phyloP scores from a whole-genome alignment of 2,113 vertebrate species.

The Chloebia gouldiae region DNA sequence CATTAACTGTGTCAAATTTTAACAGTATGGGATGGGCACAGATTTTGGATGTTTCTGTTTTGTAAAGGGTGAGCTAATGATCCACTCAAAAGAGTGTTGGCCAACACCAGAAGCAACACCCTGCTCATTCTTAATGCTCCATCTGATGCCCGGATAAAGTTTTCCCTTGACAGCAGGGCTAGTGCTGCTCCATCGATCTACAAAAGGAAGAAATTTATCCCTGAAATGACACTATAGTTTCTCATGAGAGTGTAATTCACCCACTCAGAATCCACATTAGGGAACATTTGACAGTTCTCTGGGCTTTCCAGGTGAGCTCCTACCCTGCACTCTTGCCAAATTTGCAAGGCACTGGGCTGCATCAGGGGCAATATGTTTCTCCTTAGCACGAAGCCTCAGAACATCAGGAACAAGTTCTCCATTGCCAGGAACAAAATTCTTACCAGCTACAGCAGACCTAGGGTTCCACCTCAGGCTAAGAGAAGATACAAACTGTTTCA shows the following conservation, averaged over 20 bases:
- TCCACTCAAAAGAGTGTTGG: not conserved
- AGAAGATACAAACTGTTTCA: not conserved
- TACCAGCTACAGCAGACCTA: not conserved
- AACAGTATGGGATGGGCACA: not conserved
- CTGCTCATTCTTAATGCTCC: not conserved
- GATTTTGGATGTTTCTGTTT: not conserved
- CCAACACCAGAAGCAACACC: not conserved
- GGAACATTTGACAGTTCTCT: not conserved
- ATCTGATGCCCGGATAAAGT: not conserved
- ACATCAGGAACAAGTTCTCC: not conserved
- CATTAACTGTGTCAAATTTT: not conserved
- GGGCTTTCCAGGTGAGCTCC: not conserved
- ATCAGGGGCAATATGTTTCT: fast-evolving
- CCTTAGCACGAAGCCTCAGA: not conserved
- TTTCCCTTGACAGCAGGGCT: not conserved
- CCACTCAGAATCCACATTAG: not conserved
- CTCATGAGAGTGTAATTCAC: not conserved
- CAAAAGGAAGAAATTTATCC: not conserved
- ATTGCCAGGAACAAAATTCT: not conserved
- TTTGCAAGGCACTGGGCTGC: not conserved
- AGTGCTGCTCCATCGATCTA: not conserved
- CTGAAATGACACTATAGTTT: not conserved
- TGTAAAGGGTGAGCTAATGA: not conserved
- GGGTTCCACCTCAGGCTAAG: not conserved
- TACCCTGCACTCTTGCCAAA: not conserved